Conservation (phyloP, 2,888 invertebrate genomes). For the Leucozona laternaria region DNA sequence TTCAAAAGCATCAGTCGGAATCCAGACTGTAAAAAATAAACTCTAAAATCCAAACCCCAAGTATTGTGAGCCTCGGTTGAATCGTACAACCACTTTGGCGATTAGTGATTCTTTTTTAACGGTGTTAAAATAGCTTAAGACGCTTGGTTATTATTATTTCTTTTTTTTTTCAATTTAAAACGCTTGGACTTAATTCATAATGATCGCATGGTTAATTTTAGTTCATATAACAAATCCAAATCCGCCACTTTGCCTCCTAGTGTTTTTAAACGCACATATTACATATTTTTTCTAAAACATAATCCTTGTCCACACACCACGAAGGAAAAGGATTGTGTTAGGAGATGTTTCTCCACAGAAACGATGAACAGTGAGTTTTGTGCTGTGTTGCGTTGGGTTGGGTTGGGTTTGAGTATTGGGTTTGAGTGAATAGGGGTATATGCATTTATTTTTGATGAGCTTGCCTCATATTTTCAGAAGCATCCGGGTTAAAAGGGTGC, state of each 20-base stretch:
- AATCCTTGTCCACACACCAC: neutral
- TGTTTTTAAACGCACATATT: constrained; percentile 1
- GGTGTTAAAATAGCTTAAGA: too few species aligned
- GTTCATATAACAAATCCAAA: neutral
- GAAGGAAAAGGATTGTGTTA: neutral
- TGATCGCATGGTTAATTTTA: neutral
- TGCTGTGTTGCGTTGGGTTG: neutral
- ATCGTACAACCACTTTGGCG: too few species aligned
- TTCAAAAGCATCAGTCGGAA: too few species aligned
- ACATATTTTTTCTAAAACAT: neutral
- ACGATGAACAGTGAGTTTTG: neutral
- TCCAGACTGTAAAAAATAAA: too few species aligned
- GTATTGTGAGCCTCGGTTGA: too few species aligned
- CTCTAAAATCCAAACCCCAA: too few species aligned
- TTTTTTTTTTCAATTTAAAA: too few species aligned
- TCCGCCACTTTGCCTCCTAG: neutral
- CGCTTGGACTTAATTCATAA: too few species aligned
- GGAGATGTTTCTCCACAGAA: neutral
- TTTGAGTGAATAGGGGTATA: constrained; percentile 32
- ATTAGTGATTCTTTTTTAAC: too few species aligned
- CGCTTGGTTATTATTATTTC: too few species aligned
- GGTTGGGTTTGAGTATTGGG: neutral
- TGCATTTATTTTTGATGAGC: constrained; percentile 70
- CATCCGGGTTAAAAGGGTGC: constrained; percentile 54
- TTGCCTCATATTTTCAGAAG: constrained; percentile 46